Conservation (phyloP, 2,797 vertebrate species). For the Fratercula arctica region DNA sequence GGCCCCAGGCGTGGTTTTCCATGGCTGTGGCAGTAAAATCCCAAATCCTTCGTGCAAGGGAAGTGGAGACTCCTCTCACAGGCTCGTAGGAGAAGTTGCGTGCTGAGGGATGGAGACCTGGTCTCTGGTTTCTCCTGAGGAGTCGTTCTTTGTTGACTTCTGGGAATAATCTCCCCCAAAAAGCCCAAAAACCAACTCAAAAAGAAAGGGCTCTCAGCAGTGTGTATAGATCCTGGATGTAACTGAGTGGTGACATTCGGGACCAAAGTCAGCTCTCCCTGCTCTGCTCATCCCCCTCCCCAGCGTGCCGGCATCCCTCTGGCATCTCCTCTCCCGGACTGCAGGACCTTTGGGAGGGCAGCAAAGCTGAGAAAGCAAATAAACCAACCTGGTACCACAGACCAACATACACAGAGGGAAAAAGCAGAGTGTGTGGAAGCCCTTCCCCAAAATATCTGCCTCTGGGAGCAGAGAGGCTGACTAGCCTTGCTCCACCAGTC, state of each 20-base stretch:
- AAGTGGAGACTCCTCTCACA: accelerated
- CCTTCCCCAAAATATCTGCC: not conserved
- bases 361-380: not conserved
- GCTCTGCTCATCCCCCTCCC: not conserved
- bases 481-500: not conserved
- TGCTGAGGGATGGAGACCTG: not conserved
- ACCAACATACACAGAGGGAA: accelerated
- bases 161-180: not conserved
- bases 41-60: not conserved
- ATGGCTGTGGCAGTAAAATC: not conserved
- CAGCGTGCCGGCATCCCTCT: not conserved
- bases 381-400: not conserved
- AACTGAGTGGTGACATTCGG: not conserved
- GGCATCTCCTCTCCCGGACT: not conserved
- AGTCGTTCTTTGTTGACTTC: not conserved
- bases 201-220: not conserved
- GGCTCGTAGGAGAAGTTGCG: not conserved
- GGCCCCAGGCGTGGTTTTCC: not conserved
- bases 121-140: not conserved
- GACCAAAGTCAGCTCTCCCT: not conserved
- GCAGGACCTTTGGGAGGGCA: not conserved
- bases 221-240: not conserved
- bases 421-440: not conserved
- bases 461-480: not conserved
- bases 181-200: not conserved